Conservation (phyloP, 1,140 invertebrate genomes). For the Wasmannia auropunctata region DNA sequence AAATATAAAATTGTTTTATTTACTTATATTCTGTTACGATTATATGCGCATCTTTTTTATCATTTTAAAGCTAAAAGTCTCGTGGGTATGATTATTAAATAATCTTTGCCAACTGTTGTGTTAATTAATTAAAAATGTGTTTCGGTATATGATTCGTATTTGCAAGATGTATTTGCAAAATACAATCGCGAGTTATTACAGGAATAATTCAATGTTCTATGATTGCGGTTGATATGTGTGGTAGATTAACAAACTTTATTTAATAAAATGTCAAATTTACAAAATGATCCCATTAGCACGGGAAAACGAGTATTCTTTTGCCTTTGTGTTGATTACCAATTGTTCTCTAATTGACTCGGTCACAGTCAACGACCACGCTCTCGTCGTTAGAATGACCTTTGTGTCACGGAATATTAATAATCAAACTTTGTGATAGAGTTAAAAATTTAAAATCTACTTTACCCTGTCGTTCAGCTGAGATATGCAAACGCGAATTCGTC, state of each 20-base stretch:
- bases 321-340: constrained; percentile 21
- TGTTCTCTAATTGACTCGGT: background rate
- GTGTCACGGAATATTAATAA: constrained; percentile 14
- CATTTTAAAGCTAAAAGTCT: background rate
- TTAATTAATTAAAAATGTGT: background rate
- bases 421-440: constrained; percentile 39
- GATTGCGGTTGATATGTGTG: background rate
- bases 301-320: background rate
- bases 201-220: background rate
- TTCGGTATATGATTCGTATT: background rate
- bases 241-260: background rate
- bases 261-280: constrained; percentile 14
- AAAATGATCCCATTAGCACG: background rate
- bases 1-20: background rate
- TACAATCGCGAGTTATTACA: background rate
- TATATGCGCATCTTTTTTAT: background rate
- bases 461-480: background rate
- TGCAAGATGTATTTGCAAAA: background rate
- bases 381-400: background rate
- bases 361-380: background rate
- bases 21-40: background rate
- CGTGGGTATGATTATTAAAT: background rate
- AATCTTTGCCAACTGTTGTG: background rate
- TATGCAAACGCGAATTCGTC: constrained; percentile 31
- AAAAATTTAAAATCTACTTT: constrained; percentile 34